phyloP scores from a whole-genome alignment of 2,113 vertebrate genomes.

The Toxotes jaculatrix region DNA sequence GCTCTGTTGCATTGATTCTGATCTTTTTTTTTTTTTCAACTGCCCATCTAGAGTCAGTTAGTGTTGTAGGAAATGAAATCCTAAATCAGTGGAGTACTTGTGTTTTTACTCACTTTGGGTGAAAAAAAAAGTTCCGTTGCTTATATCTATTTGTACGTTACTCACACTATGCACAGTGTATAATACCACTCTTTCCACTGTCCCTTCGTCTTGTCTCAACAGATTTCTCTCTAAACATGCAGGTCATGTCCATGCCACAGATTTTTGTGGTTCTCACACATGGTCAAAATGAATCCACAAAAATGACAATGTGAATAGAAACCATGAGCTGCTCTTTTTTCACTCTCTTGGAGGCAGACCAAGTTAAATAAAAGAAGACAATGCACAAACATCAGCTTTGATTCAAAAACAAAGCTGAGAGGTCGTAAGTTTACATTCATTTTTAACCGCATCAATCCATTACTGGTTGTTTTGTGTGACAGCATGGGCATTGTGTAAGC shows the following conservation, averaged over 20 bases:
- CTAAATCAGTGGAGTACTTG: neutral
- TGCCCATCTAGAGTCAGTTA: neutral
- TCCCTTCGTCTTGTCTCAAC: constrained; percentile 18
- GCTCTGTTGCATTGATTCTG: neutral
- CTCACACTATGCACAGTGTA: neutral
- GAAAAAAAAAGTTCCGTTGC: neutral
- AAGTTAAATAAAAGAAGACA: constrained; percentile 23
- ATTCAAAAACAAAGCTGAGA: constrained; percentile 17
- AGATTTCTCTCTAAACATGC: neutral
- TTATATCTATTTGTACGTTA: neutral
- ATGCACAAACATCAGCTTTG: constrained; percentile 11
- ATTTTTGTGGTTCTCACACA: constrained; percentile 62
- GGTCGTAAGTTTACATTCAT: constrained; percentile 21
- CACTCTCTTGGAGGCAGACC: neutral
- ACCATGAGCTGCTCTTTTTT: constrained; percentile 8
- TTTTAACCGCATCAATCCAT: constrained; percentile 18
- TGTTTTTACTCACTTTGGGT: neutral
- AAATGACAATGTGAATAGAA: constrained; percentile 41
- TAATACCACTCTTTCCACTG: neutral
- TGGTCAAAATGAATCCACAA: constrained; percentile 53
- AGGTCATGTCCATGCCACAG: constrained; percentile 1
- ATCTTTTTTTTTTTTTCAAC: neutral
- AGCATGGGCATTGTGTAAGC: constrained; percentile 15
- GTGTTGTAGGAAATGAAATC: neutral
- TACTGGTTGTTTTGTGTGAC: constrained; percentile 2